Evolutionary conservation across 2,888 invertebrate genomes (phyloP).

Genomic region (Diachrysia chrysitis): DNA sequence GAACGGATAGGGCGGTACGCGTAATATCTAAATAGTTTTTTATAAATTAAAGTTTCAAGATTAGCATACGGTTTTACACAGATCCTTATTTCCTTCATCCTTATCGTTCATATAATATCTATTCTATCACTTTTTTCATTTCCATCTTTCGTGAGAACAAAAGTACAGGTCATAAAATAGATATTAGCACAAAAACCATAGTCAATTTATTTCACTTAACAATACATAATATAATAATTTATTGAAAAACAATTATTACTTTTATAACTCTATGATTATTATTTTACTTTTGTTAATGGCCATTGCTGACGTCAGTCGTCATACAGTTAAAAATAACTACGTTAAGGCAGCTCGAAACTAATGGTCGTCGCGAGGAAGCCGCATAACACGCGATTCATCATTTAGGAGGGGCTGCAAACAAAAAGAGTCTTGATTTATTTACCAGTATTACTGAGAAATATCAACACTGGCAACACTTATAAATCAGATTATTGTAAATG

Average conservation of each 20-base stretch:
- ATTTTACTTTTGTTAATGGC: background rate
- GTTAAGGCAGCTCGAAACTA: slow-evolving; percentile 54
- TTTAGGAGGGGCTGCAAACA: slow-evolving; percentile 61
- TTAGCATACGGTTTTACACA: background rate
- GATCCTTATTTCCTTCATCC: background rate
- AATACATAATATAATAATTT: background rate
- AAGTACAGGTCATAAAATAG: too few species aligned
- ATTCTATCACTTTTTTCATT: too few species aligned
- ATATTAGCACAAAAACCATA: too few species aligned
- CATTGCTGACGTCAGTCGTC: slow-evolving; percentile 18
- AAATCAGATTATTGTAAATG: slow-evolving; percentile 37
- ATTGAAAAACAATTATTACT: background rate
- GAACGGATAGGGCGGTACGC: slow-evolving; percentile 16
- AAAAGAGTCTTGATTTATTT: slow-evolving; percentile 65
- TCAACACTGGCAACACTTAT: slow-evolving; percentile 49
- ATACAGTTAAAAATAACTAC: slow-evolving; percentile 28
- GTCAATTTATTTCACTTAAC: background rate
- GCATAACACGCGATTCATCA: slow-evolving; percentile 67
- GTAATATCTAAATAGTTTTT: slow-evolving; percentile 28
- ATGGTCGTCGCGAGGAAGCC: slow-evolving; percentile 38
- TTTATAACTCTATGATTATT: background rate
- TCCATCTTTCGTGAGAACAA: too few species aligned
- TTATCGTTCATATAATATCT: background rate
- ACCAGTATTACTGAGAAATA: slow-evolving; percentile 45
- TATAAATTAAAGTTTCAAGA: background rate